Base-by-base conservation (phyloP, 2,797 vertebrate species). In the Dendrocincla fuliginosa region DNA sequence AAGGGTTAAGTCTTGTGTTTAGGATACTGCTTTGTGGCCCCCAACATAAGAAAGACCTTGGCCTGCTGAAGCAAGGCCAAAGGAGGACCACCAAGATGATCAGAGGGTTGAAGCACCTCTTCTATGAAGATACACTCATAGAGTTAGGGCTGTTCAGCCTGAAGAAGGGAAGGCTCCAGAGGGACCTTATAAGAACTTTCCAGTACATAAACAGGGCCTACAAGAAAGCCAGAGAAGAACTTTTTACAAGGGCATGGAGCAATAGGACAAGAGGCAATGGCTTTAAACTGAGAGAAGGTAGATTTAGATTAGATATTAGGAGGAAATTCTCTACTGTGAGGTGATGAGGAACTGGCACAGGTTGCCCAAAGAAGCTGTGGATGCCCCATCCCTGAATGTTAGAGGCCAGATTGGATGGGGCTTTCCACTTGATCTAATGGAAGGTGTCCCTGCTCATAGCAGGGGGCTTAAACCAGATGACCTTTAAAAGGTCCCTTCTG, bases 401-500 rank as follows among this genome's bases (percentile, higher is more conserved):
- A 67, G 9, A 49, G 65, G 25, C 5, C 44, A 68, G 25, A 49
- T 16, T 68, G 64, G 18, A 37, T 22, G 25, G n/a, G 18, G 10
- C 25, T 37, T 37, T 11, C 8, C 46, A 19, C n/a, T 64, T 77
- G 28, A 18, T 64, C 20, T 23, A 46, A 22, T 32, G 25, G 28
- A 84, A 15, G 2, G 7, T 64, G 44, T 46, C 28, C 23, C 44
- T 83, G 44, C n/a, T n/a, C n/a, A 32, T 4, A 44, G 8, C n/a
- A 57, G 25, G 37, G 24, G 3, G 6, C 7, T 52, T 52, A 37
- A 77, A 57, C 24, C 12, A 57, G 24, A 33, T 5, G 6, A 39
- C n/a, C n/a, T 77, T 27, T 23, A 59, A 57, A 77, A 52, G 25
- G 10, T 11, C 10, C 28, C 16, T 56, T 64, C 30, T 0, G 0